phyloP scores from a whole-genome alignment of 2,113 vertebrate species.

The Nymphicus hollandicus region DNA sequence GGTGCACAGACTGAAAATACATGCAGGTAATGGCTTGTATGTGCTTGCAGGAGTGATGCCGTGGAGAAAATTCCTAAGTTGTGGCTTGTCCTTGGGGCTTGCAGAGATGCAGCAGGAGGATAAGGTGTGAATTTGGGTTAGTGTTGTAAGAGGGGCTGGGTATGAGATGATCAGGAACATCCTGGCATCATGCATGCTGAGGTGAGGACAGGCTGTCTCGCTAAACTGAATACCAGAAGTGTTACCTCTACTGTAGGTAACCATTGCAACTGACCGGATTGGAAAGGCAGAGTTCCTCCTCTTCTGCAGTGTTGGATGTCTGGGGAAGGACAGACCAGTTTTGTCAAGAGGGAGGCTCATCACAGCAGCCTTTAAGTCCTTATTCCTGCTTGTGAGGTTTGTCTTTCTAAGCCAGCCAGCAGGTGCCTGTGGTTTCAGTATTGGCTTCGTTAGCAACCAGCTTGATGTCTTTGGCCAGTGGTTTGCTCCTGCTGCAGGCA shows the following conservation, averaged over 20 bases:
- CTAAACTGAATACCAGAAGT: fast-evolving
- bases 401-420: not conserved
- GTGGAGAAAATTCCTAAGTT: not conserved
- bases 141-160: not conserved
- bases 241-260: not conserved
- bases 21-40: not conserved
- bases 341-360: not conserved
- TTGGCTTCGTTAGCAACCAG: not conserved
- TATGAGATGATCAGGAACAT: not conserved
- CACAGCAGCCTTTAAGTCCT: not conserved
- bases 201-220: not conserved
- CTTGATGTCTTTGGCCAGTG: not conserved
- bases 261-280: not conserved
- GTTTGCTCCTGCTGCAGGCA: not conserved
- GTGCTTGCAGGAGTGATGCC: not conserved
- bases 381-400: not conserved
- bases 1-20: not conserved
- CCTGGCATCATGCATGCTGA: fast-evolving
- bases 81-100: not conserved
- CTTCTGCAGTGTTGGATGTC: not conserved
- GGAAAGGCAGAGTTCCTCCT: not conserved
- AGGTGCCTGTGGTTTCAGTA: not conserved
- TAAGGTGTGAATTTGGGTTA: not conserved
- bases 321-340: not conserved
- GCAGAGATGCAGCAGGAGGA: not conserved